Evolutionary conservation across 2,797 vertebrate genomes (phyloP).

Genomic region (Pangasius mekongensis): DNA sequence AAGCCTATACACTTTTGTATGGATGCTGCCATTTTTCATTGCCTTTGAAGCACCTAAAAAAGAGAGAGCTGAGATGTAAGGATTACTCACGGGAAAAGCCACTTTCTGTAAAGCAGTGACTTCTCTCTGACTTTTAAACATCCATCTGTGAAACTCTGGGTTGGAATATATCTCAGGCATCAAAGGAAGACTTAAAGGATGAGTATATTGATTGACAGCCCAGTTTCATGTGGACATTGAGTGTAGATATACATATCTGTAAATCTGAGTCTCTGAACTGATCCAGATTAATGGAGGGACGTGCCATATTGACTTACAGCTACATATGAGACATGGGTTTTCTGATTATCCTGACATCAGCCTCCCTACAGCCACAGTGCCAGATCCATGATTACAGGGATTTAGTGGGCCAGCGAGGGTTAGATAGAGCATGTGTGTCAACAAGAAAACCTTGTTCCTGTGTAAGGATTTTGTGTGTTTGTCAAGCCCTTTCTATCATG

Average conservation of each 20-base stretch:
- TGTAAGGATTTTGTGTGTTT: constrained; percentile 3
- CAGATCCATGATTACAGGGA: constrained; percentile 12
- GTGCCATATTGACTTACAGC: constrained; percentile 31
- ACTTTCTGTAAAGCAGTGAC: constrained; percentile 1
- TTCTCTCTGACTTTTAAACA: constrained; percentile 19
- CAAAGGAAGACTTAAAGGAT: not conserved
- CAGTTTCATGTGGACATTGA: not conserved
- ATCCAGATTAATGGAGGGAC: constrained; percentile 48
- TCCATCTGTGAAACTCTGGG: not conserved
- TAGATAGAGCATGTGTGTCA: constrained; percentile 14
- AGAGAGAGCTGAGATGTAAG: constrained; percentile 8
- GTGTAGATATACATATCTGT: constrained; percentile 27
- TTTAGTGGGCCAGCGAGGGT: constrained; percentile 34
- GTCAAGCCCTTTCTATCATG: not conserved
- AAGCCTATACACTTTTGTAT: not conserved
- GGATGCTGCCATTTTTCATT: not conserved
- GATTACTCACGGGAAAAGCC: not conserved
- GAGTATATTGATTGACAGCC: constrained; percentile 11
- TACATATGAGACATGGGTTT: constrained; percentile 32
- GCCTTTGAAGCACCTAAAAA: not conserved
- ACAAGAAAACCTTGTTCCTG: not conserved
- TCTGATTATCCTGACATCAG: constrained; percentile 20
- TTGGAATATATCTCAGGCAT: not conserved
- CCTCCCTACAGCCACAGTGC: constrained; percentile 4
- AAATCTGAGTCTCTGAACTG: constrained; percentile 33